Base-by-base conservation (phyloP, 2,113 vertebrate species). In the Gadus chalcogrammus region DNA sequence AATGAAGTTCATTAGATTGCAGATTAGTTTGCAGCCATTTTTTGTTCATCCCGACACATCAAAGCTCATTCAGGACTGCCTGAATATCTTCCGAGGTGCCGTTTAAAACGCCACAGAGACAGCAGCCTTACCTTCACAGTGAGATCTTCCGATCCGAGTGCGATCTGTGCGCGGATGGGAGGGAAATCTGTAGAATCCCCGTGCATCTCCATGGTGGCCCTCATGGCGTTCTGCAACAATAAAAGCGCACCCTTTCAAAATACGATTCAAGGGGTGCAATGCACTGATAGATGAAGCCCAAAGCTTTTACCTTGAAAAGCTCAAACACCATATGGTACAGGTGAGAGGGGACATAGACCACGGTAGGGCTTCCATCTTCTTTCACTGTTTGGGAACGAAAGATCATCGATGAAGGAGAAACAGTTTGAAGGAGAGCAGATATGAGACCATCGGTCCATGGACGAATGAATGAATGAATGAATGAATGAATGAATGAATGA, bases 281-380 rank as follows among this genome's bases (percentile, higher is more conserved):
- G 12, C n/a, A 22, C 17, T 2, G 17, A 15, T n/a, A n/a, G n/a
- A n/a, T n/a, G n/a, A 13, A 9, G 42, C 13, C 12, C 8, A 55
- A n/a, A 27, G 8, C 20, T 3, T 31, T 53, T 88, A 99, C 97
- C 96, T 99, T 99, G 87, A 98, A 98, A 80, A 99, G 95, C 87
- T 99, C 97, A 85, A 99, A 99, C 83, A 98, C 92, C 97, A 99
- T 99, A 85, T 99, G 97, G 88, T 98, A 99, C 77, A 99, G 91
- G 89, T 99, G 97, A 17, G 97, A 99, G 27, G 97, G 97, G 65
- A 99, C 97, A 55, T 99, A 99, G 38, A 98, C 96, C 90, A 99
- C 91, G 63, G 93, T 92, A 85, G 95, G 93, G 18, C 93, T 94
- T 69, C 84, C 94, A 73, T 91, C 81, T 70, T 94, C 94, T 91